phyloP scores from a whole-genome alignment of 2,888 invertebrate species.

The Steinernema hermaphroditum region DNA sequence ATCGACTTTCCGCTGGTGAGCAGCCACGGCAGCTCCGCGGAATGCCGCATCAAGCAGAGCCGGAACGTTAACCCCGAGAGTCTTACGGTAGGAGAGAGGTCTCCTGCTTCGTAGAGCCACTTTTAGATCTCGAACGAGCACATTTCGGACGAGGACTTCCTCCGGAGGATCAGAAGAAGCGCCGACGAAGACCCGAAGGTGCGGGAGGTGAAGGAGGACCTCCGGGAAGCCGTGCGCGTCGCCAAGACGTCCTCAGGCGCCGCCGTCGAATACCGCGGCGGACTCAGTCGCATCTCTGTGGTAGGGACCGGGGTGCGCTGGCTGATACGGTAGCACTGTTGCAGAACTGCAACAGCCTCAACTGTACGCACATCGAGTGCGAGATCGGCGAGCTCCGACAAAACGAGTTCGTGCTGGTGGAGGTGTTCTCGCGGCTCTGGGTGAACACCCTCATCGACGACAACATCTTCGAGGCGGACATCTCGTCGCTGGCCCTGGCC shows the following conservation, averaged over 20 bases:
- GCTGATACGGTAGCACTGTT: neutral
- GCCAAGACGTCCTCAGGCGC: constrained; percentile 54
- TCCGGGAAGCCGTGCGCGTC: constrained; percentile 56
- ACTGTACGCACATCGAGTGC: constrained; percentile 80
- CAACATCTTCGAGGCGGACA: constrained; percentile 46
- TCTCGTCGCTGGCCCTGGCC: constrained; percentile 64
- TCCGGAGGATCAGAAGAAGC: constrained; percentile 36
- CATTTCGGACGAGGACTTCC: constrained; percentile 40
- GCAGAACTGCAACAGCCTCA: constrained; percentile 73
- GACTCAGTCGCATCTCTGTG: constrained; percentile 52
- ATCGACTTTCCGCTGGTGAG: constrained; percentile 64
- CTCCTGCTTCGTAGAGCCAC: neutral
- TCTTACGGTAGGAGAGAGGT: constrained; percentile 59
- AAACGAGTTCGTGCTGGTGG: constrained; percentile 78
- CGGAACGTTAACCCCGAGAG: constrained; percentile 66
- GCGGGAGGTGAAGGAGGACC: constrained; percentile 22
- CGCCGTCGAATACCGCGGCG: constrained; percentile 61
- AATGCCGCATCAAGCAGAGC: constrained; percentile 60
- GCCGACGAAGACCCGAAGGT: constrained; percentile 33
- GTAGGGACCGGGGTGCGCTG: constrained; percentile 34
- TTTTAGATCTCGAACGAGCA: constrained; percentile 60
- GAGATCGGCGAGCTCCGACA: constrained; percentile 76
- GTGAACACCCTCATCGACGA: constrained; percentile 80
- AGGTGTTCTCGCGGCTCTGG: constrained; percentile 77
- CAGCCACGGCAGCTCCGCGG: constrained; percentile 52